A percentile compares a stretch with the other conserved stretches of the same genome.
Conservation (phyloP, 2,888 invertebrate genomes). For the Osedax frankpressi region DNA sequence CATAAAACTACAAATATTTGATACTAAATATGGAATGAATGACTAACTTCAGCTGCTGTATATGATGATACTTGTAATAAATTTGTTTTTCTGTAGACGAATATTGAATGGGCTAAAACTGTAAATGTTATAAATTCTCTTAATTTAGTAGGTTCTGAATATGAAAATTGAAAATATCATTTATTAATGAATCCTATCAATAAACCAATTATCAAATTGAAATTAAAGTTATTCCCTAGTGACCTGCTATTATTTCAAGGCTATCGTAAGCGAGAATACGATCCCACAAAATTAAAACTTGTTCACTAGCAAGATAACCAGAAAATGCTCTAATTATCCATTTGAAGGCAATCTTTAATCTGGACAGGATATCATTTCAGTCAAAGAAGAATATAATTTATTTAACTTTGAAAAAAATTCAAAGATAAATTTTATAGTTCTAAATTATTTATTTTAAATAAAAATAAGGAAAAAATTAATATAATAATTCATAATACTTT, state of each 20-base stretch:
- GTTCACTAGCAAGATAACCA: slow-evolving; percentile 81
- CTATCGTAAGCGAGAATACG: slow-evolving; percentile 80
- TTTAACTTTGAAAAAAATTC: neutral
- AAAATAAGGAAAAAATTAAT: too few relatives aligned
- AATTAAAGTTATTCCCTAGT: too few relatives aligned
- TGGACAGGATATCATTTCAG: too few relatives aligned
- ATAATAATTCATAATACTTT: too few relatives aligned
- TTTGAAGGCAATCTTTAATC: slow-evolving; percentile 78
- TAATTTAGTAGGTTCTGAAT: too few relatives aligned
- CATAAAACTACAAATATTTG: slow-evolving; percentile 6
- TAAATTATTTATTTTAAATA: too few relatives aligned
- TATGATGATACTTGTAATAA: slow-evolving; percentile 41
- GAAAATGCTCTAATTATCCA: slow-evolving; percentile 93
- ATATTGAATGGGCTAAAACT: slow-evolving; percentile 45
- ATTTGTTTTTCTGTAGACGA: slow-evolving; percentile 45
- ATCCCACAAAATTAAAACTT: slow-evolving; percentile 82
- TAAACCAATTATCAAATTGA: too few relatives aligned
- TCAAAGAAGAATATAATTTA: too few relatives aligned
- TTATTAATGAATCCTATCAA: too few relatives aligned
- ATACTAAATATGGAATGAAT: neutral
- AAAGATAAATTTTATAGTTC: too few relatives aligned
- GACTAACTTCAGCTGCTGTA: slow-evolving; percentile 42
- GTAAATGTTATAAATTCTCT: slow-evolving; percentile 29
- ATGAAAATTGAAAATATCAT: too few relatives aligned
- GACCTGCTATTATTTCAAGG: slow-evolving; percentile 66